Base-by-base conservation (phyloP, 2,888 invertebrate species). In the Xestobium rufovillosum region DNA sequence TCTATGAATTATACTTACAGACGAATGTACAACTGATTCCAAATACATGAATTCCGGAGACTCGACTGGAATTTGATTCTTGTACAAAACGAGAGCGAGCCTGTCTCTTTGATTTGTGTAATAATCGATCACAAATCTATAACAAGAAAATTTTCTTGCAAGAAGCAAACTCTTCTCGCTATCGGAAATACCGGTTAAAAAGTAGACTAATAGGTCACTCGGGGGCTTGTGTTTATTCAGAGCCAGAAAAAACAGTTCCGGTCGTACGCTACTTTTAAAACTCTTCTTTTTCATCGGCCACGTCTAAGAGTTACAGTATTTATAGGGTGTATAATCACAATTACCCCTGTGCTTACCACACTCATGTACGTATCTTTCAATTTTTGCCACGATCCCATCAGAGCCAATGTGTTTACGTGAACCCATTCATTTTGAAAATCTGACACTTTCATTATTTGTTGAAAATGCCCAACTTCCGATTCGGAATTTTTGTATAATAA, bases 31-130 rank as follows among this genome's bases (percentile, higher is more conserved):
- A 2, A 77, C 76, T 52, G 78, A 82, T 50, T 85, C 84, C 25
- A 83, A 82, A 40, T 82, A 72, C 49, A 80, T 77, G 49, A 78
- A 79, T 52, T 83, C 82, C 49, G 84, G 82, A 0, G 79, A 76
- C 44, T 79, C 75, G 0, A 75, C 71, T 33, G 69, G 70, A 2
- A 82, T 60, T 3, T 72, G 69, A 50, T 72, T 72, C 56, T 76
- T 77, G 52, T 82, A 80, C 45, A 73, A 73, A 3, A 75, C 66
- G 3, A 83, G 63, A 0, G 76, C 70, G 0, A 65, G 52, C 25
- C 79, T 66, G 58, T 83, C 81, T 41, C 75, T 76, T 56, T 78
- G 77, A 26, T 71, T 69, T 0, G 73, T 70, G 19, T 70, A 59
- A 2, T 67, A 67, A 52, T 82, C 79, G 48, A 83, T 76, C 1